Evolutionary conservation across 2,797 vertebrate species (phyloP).

Genomic region (Rhinogobio ventralis): DNA sequence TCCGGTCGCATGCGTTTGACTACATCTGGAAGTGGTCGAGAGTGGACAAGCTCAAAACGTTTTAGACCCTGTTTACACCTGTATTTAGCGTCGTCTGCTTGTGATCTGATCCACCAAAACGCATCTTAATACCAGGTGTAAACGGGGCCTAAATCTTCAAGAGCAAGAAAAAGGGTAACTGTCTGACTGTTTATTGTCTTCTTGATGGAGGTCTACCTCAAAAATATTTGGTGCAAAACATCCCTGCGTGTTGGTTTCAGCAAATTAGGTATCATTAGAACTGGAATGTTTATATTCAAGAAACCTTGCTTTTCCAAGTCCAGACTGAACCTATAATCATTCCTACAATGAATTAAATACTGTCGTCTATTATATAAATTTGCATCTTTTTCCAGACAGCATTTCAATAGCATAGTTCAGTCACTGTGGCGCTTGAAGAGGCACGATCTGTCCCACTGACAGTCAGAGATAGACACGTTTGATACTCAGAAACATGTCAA

Average conservation of each 20-base stretch:
- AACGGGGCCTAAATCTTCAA: no score
- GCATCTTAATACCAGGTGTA: no score
- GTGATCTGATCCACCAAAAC: no score
- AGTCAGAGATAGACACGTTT: slow-evolving; percentile 43
- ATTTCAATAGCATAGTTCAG: slow-evolving; percentile 2
- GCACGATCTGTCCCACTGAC: not conserved
- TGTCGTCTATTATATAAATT: not conserved
- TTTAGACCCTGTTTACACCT: no score
- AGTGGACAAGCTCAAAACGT: no score
- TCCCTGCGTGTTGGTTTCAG: not conserved
- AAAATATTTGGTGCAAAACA: not conserved
- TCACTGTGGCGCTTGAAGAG: not conserved
- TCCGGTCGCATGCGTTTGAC: no score
- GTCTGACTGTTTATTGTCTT: not conserved
- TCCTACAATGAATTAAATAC: not conserved
- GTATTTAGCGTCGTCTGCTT: no score
- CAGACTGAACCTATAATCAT: not conserved
- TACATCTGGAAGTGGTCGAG: no score
- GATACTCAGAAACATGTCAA: slow-evolving; percentile 60
- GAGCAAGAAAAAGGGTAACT: not conserved
- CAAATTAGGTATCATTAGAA: not conserved
- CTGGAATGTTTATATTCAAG: not conserved
- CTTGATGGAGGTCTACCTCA: not conserved
- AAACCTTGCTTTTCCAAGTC: not conserved
- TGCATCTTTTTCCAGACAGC: not conserved